Evolutionary conservation across 2,797 vertebrate species (phyloP), one percentile per base, ranked within the genome.

Genomic region (Microhierax caerulescens): DNA sequence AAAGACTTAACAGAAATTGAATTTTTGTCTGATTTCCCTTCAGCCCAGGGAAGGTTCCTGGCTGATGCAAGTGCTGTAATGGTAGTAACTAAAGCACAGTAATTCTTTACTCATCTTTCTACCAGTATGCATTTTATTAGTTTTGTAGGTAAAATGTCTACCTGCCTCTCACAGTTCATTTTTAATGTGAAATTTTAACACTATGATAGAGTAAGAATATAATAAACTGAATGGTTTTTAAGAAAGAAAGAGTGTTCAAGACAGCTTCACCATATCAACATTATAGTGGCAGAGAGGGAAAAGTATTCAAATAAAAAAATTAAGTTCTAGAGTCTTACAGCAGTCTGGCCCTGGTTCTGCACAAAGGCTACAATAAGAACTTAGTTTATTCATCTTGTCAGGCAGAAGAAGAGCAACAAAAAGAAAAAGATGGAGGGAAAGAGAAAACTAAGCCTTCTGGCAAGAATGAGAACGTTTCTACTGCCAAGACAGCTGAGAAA

Each of bases 381-480:
- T 63, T 81, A 20, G 11, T 51, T 95, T 48, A 63, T 96, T 89
- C 70, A 45, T 97, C 70, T 92, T 97, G 74, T 57, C 83, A 99
- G 98, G 91, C 81, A 41, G 34, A 60, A 51, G 98, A 98, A 37
- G 97, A 98, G 47, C 34, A 24, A 43, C 95, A 92, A 57, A 97
- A 96, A 23, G 96, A 97, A 30, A 95, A 97, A 95, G 93, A 88
- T 19, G 96, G 93, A 91, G 90, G 65, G 7, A 89, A 97, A 72
- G 92, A 73, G 48, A 97, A 96, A 86, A 27, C 39, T 63, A 94
- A 95, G 72, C 1, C 10, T 78, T 57, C 79, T 36, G 32, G 61
- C n/a, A 98, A 97, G 75, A 98, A 98, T 75, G 98, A 98, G 24
- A 98, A 98, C 84, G 3, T 68, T 5, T 7, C 74, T 18, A 80